phyloP scores from a whole-genome alignment of 2,888 invertebrate genomes.

The Stomorhina lunata region DNA sequence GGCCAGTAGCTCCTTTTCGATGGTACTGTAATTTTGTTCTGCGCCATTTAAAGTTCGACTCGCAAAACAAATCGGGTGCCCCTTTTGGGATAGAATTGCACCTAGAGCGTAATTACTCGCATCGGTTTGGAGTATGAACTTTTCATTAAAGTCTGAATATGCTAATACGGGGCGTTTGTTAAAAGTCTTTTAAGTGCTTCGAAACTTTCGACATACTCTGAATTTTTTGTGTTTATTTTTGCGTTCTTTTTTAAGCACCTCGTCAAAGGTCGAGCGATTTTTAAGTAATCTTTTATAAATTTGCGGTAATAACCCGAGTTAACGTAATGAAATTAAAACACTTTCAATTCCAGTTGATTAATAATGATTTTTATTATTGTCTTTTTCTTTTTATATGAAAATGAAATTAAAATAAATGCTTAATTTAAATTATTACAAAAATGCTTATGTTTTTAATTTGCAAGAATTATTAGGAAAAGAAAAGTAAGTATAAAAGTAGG shows the following conservation, averaged over 20 bases:
- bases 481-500: too few relatives aligned
- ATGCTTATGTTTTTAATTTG: too few relatives aligned
- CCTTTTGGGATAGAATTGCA: constrained; percentile 36
- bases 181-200: constrained; percentile 35
- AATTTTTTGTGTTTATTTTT: background rate
- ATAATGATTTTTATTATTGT: too few relatives aligned
- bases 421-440: too few relatives aligned
- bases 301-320: constrained; percentile 53
- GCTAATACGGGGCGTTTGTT: constrained; percentile 25
- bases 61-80: constrained; percentile 36
- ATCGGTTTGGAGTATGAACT: constrained; percentile 23
- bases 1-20: constrained; percentile 46
- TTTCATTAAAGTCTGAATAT: constrained; percentile 34
- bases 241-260: constrained; percentile 6
- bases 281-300: constrained; percentile 27
- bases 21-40: constrained; percentile 50
- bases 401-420: too few relatives aligned
- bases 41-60: constrained; percentile 40
- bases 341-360: too few relatives aligned
- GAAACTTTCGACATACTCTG: constrained; percentile 7
- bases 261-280: constrained; percentile 11
- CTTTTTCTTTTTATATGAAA: too few relatives aligned
- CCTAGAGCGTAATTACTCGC: constrained; percentile 44
- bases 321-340: too few relatives aligned
- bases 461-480: too few relatives aligned